These are phyloP conservation scores for Dolichomitus sp. DNA, from an alignment of 2,888 invertebrate species.

Conservation along the genomic window DNA sequence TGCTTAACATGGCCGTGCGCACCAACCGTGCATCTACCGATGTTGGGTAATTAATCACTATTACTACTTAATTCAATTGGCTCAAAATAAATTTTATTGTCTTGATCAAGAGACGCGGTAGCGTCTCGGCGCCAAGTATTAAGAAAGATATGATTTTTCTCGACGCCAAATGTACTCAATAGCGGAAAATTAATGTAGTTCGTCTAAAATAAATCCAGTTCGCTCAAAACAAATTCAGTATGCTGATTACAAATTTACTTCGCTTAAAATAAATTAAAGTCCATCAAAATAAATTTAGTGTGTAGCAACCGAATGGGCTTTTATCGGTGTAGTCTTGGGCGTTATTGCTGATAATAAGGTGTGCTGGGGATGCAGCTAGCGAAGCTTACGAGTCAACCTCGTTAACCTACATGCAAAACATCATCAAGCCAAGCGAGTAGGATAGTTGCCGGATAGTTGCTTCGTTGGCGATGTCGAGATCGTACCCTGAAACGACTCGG, in stretches of 20 bases:
- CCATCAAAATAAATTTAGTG: background rate
- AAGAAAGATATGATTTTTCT: no score
- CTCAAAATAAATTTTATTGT: no score
- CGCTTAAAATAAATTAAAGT: background rate
- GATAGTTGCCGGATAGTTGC: slow-evolving; percentile 54
- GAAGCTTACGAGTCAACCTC: slow-evolving; percentile 62
- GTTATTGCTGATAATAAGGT: slow-evolving; percentile 71
- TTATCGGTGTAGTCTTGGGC: background rate
- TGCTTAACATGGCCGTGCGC: no score
- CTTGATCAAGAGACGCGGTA: no score
- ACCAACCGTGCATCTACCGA: no score
- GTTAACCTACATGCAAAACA: slow-evolving; percentile 71
- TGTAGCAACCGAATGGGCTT: background rate
- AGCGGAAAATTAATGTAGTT: no score
- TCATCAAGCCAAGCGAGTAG: slow-evolving; percentile 52
- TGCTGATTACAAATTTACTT: background rate
- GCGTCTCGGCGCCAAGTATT: no score
- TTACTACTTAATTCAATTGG: no score
- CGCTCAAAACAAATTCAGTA: no score
- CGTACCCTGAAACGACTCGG: slow-evolving; percentile 54
- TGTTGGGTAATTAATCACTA: no score
- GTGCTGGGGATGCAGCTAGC: slow-evolving; percentile 68
- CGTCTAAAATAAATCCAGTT: no score
- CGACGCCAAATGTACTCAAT: no score
- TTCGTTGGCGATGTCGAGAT: slow-evolving; percentile 34